These are phyloP conservation scores for Alaudala cheleensis DNA, from an alignment of 2,113 vertebrate species.

Conservation along the genomic window DNA sequence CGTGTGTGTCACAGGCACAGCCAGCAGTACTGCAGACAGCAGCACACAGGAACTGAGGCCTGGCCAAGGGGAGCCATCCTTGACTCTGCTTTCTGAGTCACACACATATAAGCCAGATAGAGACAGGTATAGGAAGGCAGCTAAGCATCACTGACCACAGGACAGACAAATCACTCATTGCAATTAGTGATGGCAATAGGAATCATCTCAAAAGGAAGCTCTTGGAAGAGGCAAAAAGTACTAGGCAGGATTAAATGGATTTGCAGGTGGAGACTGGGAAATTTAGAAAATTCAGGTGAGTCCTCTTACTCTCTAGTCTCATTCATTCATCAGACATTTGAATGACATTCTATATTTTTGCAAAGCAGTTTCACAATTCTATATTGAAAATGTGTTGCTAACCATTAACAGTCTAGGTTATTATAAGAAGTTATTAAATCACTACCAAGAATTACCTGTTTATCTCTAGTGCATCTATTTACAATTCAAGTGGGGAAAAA, in stretches of 20 bases:
- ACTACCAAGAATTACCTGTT: not conserved
- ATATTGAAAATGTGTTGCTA: not conserved
- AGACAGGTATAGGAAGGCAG: conserved; percentile 3
- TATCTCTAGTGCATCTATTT: not conserved
- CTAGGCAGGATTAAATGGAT: not conserved
- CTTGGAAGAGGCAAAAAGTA: not conserved
- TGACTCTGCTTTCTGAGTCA: not conserved
- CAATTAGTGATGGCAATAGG: not conserved
- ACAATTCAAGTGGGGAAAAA: not conserved
- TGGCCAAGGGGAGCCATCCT: conserved; percentile 34
- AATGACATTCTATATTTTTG: not conserved
- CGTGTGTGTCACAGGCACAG: not conserved
- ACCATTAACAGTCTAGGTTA: not conserved
- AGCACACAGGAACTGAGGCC: conserved; percentile 1
- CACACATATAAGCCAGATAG: not conserved
- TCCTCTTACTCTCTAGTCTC: not conserved
- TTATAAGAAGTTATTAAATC: not conserved
- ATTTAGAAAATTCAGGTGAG: not conserved
- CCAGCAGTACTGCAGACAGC: not conserved
- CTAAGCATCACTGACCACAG: conserved; percentile 43
- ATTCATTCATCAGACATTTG: not conserved
- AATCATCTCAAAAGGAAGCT: not conserved
- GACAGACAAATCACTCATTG: not conserved
- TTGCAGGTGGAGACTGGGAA: not conserved
- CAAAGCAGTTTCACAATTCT: not conserved